Evolutionary conservation across 2,888 invertebrate genomes (phyloP).

Genomic region (Rhagium mordax): DNA sequence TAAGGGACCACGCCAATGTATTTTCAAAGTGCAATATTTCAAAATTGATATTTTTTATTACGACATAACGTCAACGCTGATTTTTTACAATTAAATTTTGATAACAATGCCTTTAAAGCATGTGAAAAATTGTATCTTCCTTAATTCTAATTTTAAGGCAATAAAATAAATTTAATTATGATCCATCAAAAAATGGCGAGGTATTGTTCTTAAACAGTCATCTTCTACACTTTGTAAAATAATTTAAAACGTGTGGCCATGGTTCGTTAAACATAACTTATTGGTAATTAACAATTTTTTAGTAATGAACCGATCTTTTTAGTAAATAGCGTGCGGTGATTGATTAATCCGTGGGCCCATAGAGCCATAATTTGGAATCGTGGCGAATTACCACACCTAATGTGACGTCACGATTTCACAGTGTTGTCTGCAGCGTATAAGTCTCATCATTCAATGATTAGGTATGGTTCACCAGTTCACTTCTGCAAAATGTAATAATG

Average conservation of each 20-base stretch:
- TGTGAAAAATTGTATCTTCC: too few species aligned
- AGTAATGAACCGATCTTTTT: constrained; percentile 32
- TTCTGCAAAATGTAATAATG: neutral
- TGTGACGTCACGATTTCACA: constrained; percentile 15
- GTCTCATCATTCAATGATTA: constrained; percentile 9
- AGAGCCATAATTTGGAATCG: constrained; percentile 19
- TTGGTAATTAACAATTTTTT: constrained; percentile 24
- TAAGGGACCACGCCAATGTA: too few species aligned
- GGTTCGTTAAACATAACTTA: constrained; percentile 17
- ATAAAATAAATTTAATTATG: too few species aligned
- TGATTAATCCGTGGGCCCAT: constrained; percentile 28
- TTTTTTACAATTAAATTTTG: too few species aligned
- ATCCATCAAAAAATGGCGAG: too few species aligned
- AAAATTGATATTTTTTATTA: too few species aligned
- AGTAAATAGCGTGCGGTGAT: constrained; percentile 35
- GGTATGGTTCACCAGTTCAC: constrained; percentile 17
- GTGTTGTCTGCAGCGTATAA: constrained; percentile 12
- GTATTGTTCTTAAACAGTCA: neutral
- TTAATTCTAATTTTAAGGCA: too few species aligned
- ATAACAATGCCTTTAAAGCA: too few species aligned
- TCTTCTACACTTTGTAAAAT: neutral
- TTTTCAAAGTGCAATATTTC: too few species aligned
- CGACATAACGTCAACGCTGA: too few species aligned
- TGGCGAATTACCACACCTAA: constrained; percentile 28
- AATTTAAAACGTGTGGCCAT: neutral